phyloP scores from a whole-genome alignment of 2,797 vertebrate genomes.

The Platyrinchus mystaceus region DNA sequence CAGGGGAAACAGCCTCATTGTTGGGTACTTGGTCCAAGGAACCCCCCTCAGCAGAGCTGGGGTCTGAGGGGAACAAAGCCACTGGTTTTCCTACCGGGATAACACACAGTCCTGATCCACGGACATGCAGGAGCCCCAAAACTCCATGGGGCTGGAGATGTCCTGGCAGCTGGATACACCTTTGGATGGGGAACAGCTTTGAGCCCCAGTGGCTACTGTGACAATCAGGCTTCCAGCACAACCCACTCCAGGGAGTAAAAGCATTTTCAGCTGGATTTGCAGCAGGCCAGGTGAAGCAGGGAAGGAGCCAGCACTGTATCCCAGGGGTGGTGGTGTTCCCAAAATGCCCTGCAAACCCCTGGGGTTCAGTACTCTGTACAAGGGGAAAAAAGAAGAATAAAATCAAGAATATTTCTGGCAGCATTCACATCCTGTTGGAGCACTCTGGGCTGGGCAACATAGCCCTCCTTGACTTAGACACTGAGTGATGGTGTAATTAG shows the following conservation, averaged over 20 bases:
- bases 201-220: rapidly evolving
- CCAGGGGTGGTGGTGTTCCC: neutral
- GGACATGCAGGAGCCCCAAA: rapidly evolving
- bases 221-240: neutral
- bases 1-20: neutral
- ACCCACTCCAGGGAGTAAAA: neutral
- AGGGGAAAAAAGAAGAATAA: neutral
- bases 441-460: rapidly evolving
- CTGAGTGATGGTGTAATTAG: neutral
- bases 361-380: neutral
- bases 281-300: rapidly evolving
- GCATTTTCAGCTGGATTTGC: rapidly evolving
- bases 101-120: rapidly evolving
- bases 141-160: rapidly evolving
- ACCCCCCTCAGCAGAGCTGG: neutral
- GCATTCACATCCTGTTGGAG: neutral
- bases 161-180: rapidly evolving
- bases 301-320: neutral
- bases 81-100: rapidly evolving
- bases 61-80: neutral
- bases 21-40: rapidly evolving
- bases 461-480: rapidly evolving
- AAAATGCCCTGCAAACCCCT: neutral
- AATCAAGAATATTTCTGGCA: neutral
- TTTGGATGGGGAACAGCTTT: rapidly evolving